Evolutionary conservation across 2,797 vertebrate genomes (phyloP).

Genomic region (Coracias cyanogaster): DNA sequence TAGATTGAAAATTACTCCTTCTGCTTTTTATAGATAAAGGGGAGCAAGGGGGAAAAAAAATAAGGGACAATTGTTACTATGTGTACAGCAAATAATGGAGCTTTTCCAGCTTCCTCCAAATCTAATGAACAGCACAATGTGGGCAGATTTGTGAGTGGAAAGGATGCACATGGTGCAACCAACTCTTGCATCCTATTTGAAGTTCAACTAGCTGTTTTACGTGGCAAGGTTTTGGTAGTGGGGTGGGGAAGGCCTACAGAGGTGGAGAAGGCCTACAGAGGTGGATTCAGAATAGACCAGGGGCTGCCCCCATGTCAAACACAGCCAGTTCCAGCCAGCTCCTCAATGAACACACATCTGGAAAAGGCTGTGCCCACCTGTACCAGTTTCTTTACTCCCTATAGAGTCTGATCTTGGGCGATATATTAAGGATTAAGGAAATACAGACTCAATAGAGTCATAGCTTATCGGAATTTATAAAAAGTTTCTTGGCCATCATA

Average conservation of each 20-base stretch:
- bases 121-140: background rate
- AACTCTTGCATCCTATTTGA: background rate
- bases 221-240: background rate
- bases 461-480: background rate
- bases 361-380: background rate
- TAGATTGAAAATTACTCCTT: background rate
- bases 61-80: background rate
- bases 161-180: background rate
- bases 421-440: background rate
- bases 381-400: background rate
- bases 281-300: background rate
- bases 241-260: background rate
- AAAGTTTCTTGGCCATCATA: background rate
- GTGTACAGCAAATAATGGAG: background rate
- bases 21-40: background rate
- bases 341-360: rapidly evolving
- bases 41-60: no score
- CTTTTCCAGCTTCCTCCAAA: background rate
- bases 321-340: background rate
- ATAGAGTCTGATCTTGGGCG: background rate
- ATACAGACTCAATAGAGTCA: background rate
- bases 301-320: background rate
- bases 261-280: no score
- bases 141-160: background rate
- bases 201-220: background rate